A percentile compares a stretch with the other conserved stretches of the same genome.
Conservation (phyloP, 2,888 invertebrate species). For the Lasioglossum marginatum region DNA sequence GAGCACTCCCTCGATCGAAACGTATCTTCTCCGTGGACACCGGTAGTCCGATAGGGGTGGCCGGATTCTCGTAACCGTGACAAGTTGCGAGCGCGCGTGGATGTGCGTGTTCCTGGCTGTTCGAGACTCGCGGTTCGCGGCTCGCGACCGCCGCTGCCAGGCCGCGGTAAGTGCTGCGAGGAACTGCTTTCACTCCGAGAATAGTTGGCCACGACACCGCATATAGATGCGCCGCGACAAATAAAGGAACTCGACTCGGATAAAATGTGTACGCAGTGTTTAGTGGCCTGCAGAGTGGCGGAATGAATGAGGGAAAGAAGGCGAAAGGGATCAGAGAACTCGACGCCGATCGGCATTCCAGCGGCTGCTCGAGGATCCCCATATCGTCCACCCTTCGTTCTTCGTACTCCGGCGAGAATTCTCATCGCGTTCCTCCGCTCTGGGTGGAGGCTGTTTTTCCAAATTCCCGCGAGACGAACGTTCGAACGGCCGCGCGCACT, state of each 20-base stretch:
- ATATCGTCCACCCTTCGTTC: not conserved
- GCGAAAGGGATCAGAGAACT: constrained; percentile 45
- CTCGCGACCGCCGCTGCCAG: constrained; percentile 30
- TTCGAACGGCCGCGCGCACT: not conserved
- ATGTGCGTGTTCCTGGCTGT: not conserved
- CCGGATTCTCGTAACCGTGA: constrained; percentile 41
- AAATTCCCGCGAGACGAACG: not conserved
- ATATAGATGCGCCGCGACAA: constrained; percentile 70
- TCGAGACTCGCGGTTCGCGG: constrained; percentile 17
- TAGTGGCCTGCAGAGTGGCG: constrained; percentile 65
- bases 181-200: constrained; percentile 70
- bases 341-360: constrained; percentile 48
- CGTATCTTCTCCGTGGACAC: not conserved
- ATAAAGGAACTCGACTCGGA: constrained; percentile 69
- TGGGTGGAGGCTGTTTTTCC: not conserved
- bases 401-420: not conserved
- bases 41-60: not conserved
- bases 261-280: constrained; percentile 73
- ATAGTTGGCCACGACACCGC: constrained; percentile 70
- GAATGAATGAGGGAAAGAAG: constrained; percentile 66
- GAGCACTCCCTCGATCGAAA: not conserved
- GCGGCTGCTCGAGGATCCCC: not conserved
- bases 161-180: constrained; percentile 51
- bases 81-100: constrained; percentile 41
- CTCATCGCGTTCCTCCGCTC: not conserved